Evolutionary conservation across 2,113 vertebrate genomes (phyloP), one percentile per base, ranked within the genome.

Genomic region (Cranoglanis bouderius): DNA sequence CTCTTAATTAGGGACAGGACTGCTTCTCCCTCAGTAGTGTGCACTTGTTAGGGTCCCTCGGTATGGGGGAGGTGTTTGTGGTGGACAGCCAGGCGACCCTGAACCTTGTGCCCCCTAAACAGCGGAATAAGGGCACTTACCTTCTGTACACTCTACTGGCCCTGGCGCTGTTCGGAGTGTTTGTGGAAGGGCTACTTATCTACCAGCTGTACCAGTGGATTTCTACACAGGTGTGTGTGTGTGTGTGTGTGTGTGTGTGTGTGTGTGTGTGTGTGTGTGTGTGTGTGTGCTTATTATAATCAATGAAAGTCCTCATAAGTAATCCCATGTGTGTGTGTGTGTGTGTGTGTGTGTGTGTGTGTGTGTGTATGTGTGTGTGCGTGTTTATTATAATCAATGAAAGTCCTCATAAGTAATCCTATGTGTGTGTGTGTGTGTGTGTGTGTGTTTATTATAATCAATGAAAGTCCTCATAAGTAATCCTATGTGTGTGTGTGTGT

Each of bases 11-110:
- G 53, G 51, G n/a, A 35, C n/a, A 21, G 49, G 78, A 55, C 14
- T 9, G 19, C 7, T 12, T 82, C 6, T 81, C 49, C 32, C n/a
- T 57, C 9, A 12, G 43, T 46, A 70, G 84, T 85, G 84, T 2
- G 0, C 46, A 72, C 63, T 70, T 4, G 5, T 51, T 70, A 70
- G 83, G 57, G 21, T 57, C 49, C 83, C n/a, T 46, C 35, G 43
- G 65, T 3, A 85, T 85, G 84, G 84, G 84, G 40, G 86, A 90
- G 83, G 90, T 90, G 87, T 89, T 90, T 32, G 87, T 89, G 72
- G 87, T 90, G 81, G 87, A 89, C 61, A 85, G 85, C 65, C 87
- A 89, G 80, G 80, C n/a, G 35, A 19, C 61, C 13, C n/a, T 14
- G 1, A 21, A 4, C 46, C 55, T 19, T 10, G 35, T 7, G 70